Conservation (phyloP, 2,888 invertebrate genomes). For the Zygothrica quintamaculata region DNA sequence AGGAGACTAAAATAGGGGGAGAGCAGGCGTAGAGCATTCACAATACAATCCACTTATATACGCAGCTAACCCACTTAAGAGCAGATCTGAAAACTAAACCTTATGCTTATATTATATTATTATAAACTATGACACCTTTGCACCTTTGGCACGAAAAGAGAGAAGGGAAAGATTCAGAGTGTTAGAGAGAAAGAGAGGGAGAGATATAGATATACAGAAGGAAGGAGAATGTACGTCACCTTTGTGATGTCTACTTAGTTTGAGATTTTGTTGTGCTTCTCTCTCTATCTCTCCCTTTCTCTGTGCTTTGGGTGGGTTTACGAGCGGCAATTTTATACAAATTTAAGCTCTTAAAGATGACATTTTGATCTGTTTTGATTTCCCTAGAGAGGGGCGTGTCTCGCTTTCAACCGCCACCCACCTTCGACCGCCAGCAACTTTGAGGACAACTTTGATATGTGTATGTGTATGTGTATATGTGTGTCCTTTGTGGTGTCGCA, state of each 20-base stretch:
- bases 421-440: neutral
- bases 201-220: constrained; percentile 7
- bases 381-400: constrained; percentile 68
- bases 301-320: too few relatives aligned
- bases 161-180: constrained; percentile 5
- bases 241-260: constrained; percentile 49
- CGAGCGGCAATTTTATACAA: constrained; percentile 82
- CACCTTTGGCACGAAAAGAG: constrained; percentile 7
- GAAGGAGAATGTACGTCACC: constrained; percentile 34
- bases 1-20: too few relatives aligned
- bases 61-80: constrained; percentile 44
- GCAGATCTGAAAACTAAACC: constrained; percentile 45
- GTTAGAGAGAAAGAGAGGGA: neutral
- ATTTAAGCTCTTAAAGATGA: constrained; percentile 84
- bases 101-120: constrained; percentile 63
- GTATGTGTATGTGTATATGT: too few relatives aligned
- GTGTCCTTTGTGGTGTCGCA: constrained; percentile 32
- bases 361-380: constrained; percentile 84
- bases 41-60: constrained; percentile 32
- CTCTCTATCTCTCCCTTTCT: too few relatives aligned
- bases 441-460: constrained; percentile 35
- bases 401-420: constrained; percentile 16
- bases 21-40: too few relatives aligned
- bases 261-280: constrained; percentile 42
- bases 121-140: constrained; percentile 46